Evolutionary conservation across 2,113 vertebrate genomes (phyloP).

Genomic region (Periophthalmus modestus): DNA sequence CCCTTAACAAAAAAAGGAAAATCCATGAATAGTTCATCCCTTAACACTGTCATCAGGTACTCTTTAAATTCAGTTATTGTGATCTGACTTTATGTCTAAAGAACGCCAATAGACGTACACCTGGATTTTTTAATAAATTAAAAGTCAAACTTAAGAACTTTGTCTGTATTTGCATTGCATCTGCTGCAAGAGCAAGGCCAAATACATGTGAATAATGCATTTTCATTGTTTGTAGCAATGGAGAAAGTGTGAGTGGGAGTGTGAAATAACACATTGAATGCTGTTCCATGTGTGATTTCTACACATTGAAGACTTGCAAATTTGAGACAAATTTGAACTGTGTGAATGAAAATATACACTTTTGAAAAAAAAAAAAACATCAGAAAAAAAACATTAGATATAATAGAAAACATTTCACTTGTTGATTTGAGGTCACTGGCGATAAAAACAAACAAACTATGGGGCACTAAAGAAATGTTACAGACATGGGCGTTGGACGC

Average conservation of each 20-base stretch:
- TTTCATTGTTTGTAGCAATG: not conserved
- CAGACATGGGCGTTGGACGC: slow-evolving; percentile 22
- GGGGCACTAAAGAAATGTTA: slow-evolving; percentile 12
- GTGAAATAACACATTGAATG: not conserved
- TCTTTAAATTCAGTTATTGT: too few relatives aligned
- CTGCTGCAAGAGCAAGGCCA: not conserved
- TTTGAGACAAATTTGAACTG: not conserved
- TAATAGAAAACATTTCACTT: not conserved
- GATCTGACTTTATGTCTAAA: too few relatives aligned
- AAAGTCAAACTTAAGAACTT: slow-evolving; percentile 2
- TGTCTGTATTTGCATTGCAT: not conserved
- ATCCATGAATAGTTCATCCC: too few relatives aligned
- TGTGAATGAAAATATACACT: not conserved
- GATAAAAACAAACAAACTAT: slow-evolving; percentile 9
- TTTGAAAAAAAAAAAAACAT: not conserved
- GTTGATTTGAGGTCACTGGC: not conserved
- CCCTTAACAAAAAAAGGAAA: not conserved
- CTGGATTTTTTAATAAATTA: not conserved
- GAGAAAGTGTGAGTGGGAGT: not conserved
- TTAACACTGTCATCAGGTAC: too few relatives aligned
- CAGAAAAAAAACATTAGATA: not conserved
- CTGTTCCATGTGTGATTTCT: not conserved
- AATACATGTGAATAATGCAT: not conserved
- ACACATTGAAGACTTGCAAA: not conserved
- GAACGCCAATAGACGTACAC: not conserved